A percentile compares a stretch with the other conserved stretches of the same genome.
Conservation (phyloP, 2,888 invertebrate genomes). For the Cephus pulcher region DNA sequence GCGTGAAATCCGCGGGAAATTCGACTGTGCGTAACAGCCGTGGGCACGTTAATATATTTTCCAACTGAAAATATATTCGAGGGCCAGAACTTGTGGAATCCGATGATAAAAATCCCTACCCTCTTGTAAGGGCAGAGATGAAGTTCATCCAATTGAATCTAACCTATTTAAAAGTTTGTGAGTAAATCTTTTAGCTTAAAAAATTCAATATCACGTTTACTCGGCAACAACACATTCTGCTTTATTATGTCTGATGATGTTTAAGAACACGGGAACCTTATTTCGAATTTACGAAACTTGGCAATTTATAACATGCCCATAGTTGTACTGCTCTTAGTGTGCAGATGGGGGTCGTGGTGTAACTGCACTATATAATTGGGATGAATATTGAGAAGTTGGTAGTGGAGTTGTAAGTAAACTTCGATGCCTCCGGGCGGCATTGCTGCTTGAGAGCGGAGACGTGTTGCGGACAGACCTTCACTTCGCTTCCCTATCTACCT, state of each 20-base stretch:
- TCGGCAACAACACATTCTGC: neutral
- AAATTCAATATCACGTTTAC: neutral
- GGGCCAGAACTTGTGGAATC: neutral
- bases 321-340: neutral
- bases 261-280: neutral
- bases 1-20: neutral
- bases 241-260: neutral
- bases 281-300: neutral
- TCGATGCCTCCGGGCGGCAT: slow-evolving; percentile 62
- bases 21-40: neutral
- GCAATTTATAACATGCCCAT: neutral
- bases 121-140: neutral
- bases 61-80: neutral
- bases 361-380: slow-evolving; percentile 58
- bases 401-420: slow-evolving; percentile 66
- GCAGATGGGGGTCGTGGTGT: neutral
- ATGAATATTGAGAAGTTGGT: slow-evolving; percentile 67
- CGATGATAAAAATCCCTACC: neutral
- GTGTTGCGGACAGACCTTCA: slow-evolving; percentile 64
- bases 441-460: slow-evolving; percentile 66
- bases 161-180: neutral
- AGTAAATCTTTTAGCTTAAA: slow-evolving; percentile 5
- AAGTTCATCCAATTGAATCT: neutral
- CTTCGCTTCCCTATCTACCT: slow-evolving; percentile 21
- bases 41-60: neutral